Percentiles rank a stretch among this genome's conserved stretches.
Conservation (phyloP, 2,888 invertebrate species). For the Syrista parreyssii region DNA sequence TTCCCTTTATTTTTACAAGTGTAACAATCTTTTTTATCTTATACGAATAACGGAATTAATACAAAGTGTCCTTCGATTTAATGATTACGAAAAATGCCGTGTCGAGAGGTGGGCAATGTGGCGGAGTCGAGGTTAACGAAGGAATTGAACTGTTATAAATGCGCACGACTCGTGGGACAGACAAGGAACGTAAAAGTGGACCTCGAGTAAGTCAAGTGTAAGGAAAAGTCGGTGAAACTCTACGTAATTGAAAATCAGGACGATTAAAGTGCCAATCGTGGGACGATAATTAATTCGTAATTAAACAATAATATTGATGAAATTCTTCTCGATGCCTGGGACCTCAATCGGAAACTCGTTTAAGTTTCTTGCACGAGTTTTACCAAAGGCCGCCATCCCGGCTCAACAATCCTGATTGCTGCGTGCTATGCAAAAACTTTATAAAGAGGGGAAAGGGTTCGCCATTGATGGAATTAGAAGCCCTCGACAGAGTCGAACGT, state of each 20-base stretch:
- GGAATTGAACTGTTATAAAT: neutral
- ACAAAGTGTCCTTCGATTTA: neutral
- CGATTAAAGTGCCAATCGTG: conserved; percentile 17
- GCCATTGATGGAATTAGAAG: neutral
- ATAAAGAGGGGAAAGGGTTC: neutral
- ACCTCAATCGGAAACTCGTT: conserved; percentile 18
- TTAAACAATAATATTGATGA: conserved; percentile 24
- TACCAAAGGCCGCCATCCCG: neutral
- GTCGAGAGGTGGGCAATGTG: rapidly evolving
- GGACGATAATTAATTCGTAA: conserved; percentile 23
- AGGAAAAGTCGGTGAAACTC: neutral
- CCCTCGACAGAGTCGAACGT: neutral
- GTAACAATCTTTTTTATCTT: neutral
- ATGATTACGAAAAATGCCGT: neutral
- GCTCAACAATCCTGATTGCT: neutral
- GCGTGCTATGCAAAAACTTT: neutral
- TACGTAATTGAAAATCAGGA: conserved; percentile 9
- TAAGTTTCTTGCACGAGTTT: conserved; percentile 11
- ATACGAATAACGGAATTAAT: neutral
- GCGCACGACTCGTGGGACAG: neutral
- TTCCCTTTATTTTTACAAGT: neutral
- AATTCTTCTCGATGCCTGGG: conserved; percentile 13
- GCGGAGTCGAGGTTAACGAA: neutral
- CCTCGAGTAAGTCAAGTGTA: neutral
- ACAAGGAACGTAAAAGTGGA: neutral